phyloP scores from a whole-genome alignment of 1,140 invertebrate genomes.

The Drepana arcuata region DNA sequence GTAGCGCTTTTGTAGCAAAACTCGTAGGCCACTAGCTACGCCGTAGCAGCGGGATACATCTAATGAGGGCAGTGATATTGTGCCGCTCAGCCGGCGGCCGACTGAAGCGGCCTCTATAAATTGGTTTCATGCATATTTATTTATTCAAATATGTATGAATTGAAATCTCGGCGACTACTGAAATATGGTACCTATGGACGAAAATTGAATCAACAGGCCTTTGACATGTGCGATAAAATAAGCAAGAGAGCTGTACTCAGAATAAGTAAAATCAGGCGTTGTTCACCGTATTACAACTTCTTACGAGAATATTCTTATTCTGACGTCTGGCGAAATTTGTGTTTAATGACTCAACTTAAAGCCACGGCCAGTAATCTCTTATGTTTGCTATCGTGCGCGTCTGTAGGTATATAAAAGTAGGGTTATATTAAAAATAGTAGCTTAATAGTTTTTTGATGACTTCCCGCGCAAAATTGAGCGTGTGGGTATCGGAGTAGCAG shows the following conservation, averaged over 20 bases:
- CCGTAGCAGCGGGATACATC: constrained; percentile 35
- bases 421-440: constrained; percentile 14
- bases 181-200: constrained; percentile 47
- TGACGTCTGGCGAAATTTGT: constrained; percentile 36
- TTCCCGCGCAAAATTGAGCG: constrained; percentile 11
- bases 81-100: constrained; percentile 33
- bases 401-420: constrained; percentile 23
- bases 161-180: constrained; percentile 64
- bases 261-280: no score
- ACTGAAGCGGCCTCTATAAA: constrained; percentile 54
- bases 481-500: not conserved
- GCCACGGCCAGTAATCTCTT: no score
- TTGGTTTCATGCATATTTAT: constrained; percentile 71
- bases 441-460: constrained; percentile 22
- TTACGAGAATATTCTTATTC: constrained; percentile 17
- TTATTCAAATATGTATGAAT: constrained; percentile 71
- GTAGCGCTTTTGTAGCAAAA: constrained; percentile 36
- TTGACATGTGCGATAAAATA: constrained; percentile 30
- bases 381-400: constrained; percentile 23
- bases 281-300: no score
- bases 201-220: constrained; percentile 56
- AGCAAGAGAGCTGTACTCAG: no score
- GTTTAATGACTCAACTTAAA: constrained; percentile 48
- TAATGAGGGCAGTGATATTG: constrained; percentile 61
- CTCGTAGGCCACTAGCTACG: constrained; percentile 22